phyloP scores from a whole-genome alignment of 2,888 invertebrate genomes.

The Lymantria monacha region DNA sequence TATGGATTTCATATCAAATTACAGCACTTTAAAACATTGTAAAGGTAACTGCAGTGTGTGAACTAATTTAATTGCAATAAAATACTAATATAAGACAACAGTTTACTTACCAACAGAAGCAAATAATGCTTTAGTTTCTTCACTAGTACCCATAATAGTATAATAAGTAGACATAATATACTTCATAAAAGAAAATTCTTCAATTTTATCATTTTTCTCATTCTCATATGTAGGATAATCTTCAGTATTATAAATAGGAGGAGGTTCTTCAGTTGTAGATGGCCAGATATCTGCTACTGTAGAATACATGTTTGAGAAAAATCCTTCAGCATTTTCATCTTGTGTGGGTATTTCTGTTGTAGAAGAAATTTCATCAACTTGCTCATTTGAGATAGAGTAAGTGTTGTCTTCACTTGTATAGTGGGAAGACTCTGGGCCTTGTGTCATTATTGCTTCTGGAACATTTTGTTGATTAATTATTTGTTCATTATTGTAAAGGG shows the following conservation, averaged over 20 bases:
- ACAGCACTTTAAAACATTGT: too few species aligned
- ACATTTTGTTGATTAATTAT: constrained; percentile 10
- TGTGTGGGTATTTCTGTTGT: constrained; percentile 23
- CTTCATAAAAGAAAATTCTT: constrained; percentile 60
- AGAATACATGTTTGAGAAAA: constrained; percentile 59
- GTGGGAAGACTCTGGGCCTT: constrained; percentile 7
- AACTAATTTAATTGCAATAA: too few species aligned
- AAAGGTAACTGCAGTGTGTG: too few species aligned
- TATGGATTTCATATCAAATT: too few species aligned
- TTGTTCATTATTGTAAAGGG: constrained; percentile 8
- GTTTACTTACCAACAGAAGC: constrained; percentile 57
- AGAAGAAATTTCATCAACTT: constrained; percentile 7
- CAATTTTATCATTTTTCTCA: constrained; percentile 30
- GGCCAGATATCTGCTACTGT: constrained; percentile 64
- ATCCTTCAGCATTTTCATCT: constrained; percentile 41
- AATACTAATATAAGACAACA: too few species aligned
- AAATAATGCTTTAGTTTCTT: constrained; percentile 65
- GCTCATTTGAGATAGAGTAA: background rate
- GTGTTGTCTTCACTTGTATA: background rate
- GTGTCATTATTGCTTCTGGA: constrained; percentile 17
- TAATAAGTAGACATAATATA: constrained; percentile 59
- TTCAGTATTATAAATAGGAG: constrained; percentile 52
- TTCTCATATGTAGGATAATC: constrained; percentile 34
- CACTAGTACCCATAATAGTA: constrained; percentile 57
- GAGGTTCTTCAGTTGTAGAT: constrained; percentile 52